Evolutionary conservation across 2,113 vertebrate species (phyloP).

Genomic region (Tragelaphus imberbis): DNA sequence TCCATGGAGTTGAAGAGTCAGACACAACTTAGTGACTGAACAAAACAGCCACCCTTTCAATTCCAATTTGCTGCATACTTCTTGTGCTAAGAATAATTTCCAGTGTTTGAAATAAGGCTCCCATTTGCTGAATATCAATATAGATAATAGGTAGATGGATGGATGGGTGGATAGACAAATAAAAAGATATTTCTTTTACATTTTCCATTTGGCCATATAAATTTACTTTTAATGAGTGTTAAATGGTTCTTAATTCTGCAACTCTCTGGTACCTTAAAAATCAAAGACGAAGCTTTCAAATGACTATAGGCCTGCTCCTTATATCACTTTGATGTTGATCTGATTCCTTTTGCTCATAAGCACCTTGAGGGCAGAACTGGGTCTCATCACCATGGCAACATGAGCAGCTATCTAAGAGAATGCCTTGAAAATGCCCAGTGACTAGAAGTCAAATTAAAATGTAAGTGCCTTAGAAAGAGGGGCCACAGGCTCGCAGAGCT

Average conservation of each 20-base stretch:
- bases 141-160: neutral
- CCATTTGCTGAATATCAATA: neutral
- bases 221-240: neutral
- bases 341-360: neutral
- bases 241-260: neutral
- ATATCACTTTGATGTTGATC: neutral
- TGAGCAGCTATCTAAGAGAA: too few species aligned
- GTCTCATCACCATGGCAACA: neutral
- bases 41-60: neutral
- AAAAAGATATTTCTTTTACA: neutral
- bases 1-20: neutral
- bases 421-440: neutral
- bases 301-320: neutral
- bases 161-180: neutral
- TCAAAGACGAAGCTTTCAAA: neutral
- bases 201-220: neutral
- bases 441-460: neutral
- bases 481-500: fast-evolving
- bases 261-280: neutral
- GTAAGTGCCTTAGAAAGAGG: too few species aligned
- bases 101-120: neutral
- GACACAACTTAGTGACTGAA: neutral
- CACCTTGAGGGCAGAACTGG: neutral
- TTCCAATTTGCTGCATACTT: neutral
- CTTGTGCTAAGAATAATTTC: neutral